Evolutionary conservation across 2,888 invertebrate species (phyloP).

Genomic region (Octonoba sinensis): DNA sequence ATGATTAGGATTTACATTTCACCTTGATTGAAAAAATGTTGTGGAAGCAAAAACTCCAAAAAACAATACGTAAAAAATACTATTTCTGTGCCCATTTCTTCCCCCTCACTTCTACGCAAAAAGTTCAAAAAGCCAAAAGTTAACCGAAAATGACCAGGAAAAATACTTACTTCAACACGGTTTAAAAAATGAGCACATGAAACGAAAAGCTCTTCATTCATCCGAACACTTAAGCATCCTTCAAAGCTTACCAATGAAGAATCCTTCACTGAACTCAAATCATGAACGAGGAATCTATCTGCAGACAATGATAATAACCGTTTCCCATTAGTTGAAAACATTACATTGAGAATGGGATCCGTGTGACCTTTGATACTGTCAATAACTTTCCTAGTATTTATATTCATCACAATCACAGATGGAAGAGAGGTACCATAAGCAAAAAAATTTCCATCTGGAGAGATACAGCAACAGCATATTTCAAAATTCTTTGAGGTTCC

Average conservation of each 20-base stretch:
- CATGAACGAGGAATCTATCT: constrained; percentile 76
- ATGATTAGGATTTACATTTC: too few species aligned
- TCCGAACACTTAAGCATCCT: constrained; percentile 35
- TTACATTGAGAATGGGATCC: constrained; percentile 26
- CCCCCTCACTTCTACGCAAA: too few species aligned
- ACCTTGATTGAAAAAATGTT: too few species aligned
- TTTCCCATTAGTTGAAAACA: constrained; percentile 70
- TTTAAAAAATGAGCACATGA: constrained; percentile 37
- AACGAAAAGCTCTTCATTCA: constrained; percentile 6
- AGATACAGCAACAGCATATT: constrained; percentile 31
- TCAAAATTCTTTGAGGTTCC: constrained; percentile 9
- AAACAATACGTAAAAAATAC: too few species aligned
- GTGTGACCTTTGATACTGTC: constrained; percentile 57
- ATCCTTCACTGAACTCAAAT: constrained; percentile 26
- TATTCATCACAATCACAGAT: constrained; percentile 56
- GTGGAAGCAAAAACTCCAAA: too few species aligned
- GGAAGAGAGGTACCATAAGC: constrained; percentile 61
- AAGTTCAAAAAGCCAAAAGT: too few species aligned
- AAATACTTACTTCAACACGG: constrained; percentile 35
- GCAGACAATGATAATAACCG: constrained; percentile 76
- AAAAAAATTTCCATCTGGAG: constrained; percentile 36
- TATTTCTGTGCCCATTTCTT: too few species aligned
- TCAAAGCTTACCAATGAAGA: constrained; percentile 52
- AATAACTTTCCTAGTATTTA: constrained; percentile 27
- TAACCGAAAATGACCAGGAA: background rate